A percentile compares a stretch with the other conserved stretches of the same genome.
Conservation (phyloP, 2,888 invertebrate species). For the Megaustenia siamemsis region DNA sequence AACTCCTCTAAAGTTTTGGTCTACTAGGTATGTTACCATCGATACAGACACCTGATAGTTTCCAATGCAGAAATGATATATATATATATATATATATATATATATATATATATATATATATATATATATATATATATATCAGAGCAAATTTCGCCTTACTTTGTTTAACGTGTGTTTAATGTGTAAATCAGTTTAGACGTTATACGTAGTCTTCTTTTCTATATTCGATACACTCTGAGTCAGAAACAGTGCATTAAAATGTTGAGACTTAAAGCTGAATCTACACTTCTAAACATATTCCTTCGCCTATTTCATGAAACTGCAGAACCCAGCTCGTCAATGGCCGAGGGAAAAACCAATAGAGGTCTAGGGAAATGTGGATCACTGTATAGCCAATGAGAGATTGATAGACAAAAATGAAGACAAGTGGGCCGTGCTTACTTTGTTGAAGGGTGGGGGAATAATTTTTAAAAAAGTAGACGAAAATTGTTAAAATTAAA, state of each 20-base stretch:
- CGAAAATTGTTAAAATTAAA: not conserved
- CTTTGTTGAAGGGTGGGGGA: not conserved
- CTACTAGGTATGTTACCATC: too few relatives aligned
- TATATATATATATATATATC: not conserved
- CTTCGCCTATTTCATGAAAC: not conserved
- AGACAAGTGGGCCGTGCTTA: not conserved
- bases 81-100: not conserved
- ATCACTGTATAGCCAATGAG: not conserved
- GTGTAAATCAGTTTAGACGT: too few relatives aligned
- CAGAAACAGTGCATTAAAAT: too few relatives aligned
- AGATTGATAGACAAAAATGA: slow-evolving; percentile 27
- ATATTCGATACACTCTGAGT: too few relatives aligned
- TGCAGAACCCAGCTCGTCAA: not conserved
- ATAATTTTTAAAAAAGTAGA: not conserved
- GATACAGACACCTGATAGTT: too few relatives aligned
- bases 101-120: not conserved
- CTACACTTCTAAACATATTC: not conserved
- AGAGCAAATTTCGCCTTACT: too few relatives aligned
- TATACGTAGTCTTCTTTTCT: too few relatives aligned
- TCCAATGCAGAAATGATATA: too few relatives aligned
- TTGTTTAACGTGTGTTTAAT: too few relatives aligned
- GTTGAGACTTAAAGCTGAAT: too few relatives aligned
- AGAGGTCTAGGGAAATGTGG: not conserved
- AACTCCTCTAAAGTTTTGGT: too few relatives aligned
- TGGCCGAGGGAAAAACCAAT: not conserved